Conservation (phyloP, 37 sponge, comb jelly and placozoan genomes). For the Chondrilla cf. caribensis region DNA sequence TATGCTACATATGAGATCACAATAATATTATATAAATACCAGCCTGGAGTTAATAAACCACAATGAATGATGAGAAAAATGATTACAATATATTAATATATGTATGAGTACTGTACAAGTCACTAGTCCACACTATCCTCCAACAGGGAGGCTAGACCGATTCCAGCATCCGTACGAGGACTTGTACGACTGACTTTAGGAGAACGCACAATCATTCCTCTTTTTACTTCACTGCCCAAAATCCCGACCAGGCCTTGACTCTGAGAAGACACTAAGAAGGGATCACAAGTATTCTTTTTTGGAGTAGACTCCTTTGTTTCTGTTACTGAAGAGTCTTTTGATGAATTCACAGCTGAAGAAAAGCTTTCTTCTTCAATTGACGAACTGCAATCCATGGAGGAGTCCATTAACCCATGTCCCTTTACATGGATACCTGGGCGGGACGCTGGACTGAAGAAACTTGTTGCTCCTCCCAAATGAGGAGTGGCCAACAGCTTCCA, state of each 20-base stretch:
- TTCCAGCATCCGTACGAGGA: background rate
- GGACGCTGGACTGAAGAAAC: conserved; percentile 54
- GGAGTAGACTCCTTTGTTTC: no score
- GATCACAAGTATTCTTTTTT: no score
- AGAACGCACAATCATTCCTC: background rate
- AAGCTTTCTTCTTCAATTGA: background rate
- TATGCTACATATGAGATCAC: no score
- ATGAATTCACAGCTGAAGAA: background rate
- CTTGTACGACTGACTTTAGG: background rate
- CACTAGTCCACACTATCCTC: conserved; percentile 3
- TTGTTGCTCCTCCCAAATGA: conserved; percentile 69
- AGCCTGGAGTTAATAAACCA: no score
- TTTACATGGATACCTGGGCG: conserved; percentile 75
- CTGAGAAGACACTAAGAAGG: background rate
- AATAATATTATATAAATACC: no score
- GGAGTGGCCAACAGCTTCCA: conserved; percentile 85
- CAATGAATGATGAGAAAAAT: no score
- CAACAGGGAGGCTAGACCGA: conserved; percentile 3
- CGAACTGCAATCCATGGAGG: background rate
- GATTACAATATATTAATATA: no score
- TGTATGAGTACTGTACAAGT: no score
- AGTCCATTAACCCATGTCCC: background rate
- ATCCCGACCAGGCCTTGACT: background rate
- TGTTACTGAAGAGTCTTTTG: no score
- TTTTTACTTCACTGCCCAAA: background rate